phyloP scores from a whole-genome alignment of 2,113 vertebrate species.

The Echinops telfairi region DNA sequence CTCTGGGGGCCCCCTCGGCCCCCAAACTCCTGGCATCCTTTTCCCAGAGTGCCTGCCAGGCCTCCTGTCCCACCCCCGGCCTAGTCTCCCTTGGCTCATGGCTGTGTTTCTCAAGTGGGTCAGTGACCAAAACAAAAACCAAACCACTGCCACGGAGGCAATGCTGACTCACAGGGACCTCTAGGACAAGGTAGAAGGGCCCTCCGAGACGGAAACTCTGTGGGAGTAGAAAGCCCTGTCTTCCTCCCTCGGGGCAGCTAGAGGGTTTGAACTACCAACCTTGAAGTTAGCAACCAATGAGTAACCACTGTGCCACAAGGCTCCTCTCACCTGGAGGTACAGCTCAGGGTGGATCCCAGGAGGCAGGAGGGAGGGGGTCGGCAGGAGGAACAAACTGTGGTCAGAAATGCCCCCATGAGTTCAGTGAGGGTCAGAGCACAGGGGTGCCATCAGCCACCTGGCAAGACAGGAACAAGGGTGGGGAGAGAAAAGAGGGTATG shows the following conservation, averaged over 20 bases:
- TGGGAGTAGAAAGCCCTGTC: not conserved
- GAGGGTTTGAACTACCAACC: too few species aligned
- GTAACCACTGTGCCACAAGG: too few species aligned
- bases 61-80: not conserved
- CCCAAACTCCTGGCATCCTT: not conserved
- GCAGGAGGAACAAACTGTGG: not conserved
- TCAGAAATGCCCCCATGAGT: not conserved
- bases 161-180: too few species aligned
- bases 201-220: not conserved
- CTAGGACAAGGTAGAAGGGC: too few species aligned
- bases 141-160: too few species aligned
- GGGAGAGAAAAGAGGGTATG: not conserved
- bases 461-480: not conserved
- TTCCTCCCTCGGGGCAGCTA: too few species aligned
- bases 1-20: too few species aligned
- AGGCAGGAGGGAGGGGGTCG: too few species aligned
- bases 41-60: not conserved
- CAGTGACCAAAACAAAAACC: not conserved
- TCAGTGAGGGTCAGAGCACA: not conserved
- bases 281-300: too few species aligned
- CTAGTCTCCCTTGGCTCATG: not conserved
- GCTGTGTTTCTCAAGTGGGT: not conserved
- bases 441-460: too few species aligned
- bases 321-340: too few species aligned
- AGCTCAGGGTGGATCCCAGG: not conserved